Percentiles rank a stretch among this genome's conserved stretches.
phyloP scores from a whole-genome alignment of 2,797 vertebrate species.

The Gobionotothen gibberifrons region DNA sequence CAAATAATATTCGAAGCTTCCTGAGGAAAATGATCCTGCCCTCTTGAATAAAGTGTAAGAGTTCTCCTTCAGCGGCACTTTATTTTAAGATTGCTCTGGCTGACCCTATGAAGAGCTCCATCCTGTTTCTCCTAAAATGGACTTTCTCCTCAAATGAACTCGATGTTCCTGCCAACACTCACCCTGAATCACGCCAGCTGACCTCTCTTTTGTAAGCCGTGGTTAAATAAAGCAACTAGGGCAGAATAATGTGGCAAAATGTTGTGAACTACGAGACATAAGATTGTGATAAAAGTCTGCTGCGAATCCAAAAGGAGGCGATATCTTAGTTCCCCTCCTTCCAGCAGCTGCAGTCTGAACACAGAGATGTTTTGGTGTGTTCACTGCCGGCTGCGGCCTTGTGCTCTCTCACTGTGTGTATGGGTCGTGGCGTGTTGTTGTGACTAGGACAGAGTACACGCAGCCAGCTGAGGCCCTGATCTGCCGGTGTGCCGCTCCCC shows the following conservation, averaged over 20 bases:
- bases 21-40: not conserved
- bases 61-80: slow-evolving; percentile 8
- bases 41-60: not conserved
- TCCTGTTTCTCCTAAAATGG: slow-evolving; percentile 17
- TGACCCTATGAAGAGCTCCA: slow-evolving; percentile 14
- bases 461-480: slow-evolving; percentile 38
- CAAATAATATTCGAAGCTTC: not conserved
- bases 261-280: not conserved
- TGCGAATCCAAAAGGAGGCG: not conserved
- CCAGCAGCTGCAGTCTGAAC: not conserved
- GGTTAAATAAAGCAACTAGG: slow-evolving; percentile 46
- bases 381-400: slow-evolving; percentile 8
- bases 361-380: slow-evolving; percentile 32
- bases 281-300: not conserved
- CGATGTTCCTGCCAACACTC: not conserved
- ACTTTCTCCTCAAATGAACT: slow-evolving; percentile 25
- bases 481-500: slow-evolving; percentile 58
- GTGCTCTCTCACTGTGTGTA: slow-evolving; percentile 21
- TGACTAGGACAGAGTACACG: slow-evolving; percentile 64
- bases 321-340: not conserved
- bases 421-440: slow-evolving; percentile 51
- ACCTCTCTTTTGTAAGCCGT: slow-evolving; percentile 14
- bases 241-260: slow-evolving; percentile 49
- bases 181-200: slow-evolving; percentile 3
- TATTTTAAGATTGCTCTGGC: slow-evolving; percentile 27